Evolutionary conservation across 2,888 invertebrate species (phyloP), one percentile per base, ranked within the genome.

Genomic region (Synergus itoensis): DNA sequence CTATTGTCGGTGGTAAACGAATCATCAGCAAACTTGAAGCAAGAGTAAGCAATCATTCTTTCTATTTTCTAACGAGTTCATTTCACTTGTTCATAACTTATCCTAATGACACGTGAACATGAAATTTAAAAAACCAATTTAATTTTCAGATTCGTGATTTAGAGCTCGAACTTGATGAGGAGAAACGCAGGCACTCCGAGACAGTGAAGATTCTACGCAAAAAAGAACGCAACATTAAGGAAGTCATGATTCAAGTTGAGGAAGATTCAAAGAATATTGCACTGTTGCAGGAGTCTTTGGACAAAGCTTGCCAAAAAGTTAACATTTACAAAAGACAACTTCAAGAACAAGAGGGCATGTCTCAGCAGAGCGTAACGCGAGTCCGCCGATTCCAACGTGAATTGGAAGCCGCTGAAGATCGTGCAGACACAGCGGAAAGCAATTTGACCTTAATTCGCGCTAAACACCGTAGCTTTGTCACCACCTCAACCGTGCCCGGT

Each of bases 341-440:
- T 90, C 95, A 95, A 89, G 99, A 99, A 94, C 97, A 97, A 94
- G 98, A 98, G 95, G 97, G 98, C 89, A 94, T 97, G 93, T 98
- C 98, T 88, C 96, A 96, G 93, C 98, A 98, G 93, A 97, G 96
- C 93, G 96, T 99, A 89, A 98, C 98, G 92, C 95, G 99, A 92
- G 98, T 98, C 88, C 98, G 99, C 93, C 96, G 98, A 94, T 99
- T 99, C 98, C 99, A 99, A 93, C 96, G 99, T 90, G 99, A 99
- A 94, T 94, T 99, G 92, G 99, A 99, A 93, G 98, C 99, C 77
- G 99, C 99, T 87, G 99, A 99, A 93, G 98, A 98, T 93, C 97
- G 99, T 89, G 98, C 98, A 89, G 98, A 99, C 90, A 95, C 95
- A 88, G 98, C 98, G 88, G 98, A 99, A 94, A 97, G 97, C 95